Percentiles rank a stretch among this genome's conserved stretches.
These are phyloP conservation scores for Cyanoderma ruficeps DNA, from an alignment of 2,113 vertebrate genomes.

Conservation along the genomic window DNA sequence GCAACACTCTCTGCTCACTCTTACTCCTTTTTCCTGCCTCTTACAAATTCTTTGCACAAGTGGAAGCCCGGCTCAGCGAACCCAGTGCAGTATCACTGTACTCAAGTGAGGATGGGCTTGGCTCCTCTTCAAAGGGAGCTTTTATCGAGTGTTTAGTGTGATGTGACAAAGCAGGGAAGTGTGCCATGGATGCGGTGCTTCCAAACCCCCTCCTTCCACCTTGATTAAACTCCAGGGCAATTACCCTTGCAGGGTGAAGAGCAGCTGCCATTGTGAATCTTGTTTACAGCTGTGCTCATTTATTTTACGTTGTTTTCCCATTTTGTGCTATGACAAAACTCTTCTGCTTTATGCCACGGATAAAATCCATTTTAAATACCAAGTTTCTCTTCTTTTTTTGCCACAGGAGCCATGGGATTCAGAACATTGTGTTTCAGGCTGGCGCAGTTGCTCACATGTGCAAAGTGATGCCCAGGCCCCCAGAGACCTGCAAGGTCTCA, in stretches of 20 bases:
- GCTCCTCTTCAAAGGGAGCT: conserved; percentile 57
- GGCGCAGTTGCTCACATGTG: neutral
- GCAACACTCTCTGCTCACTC: neutral
- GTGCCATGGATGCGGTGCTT: neutral
- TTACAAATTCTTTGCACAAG: conserved; percentile 3
- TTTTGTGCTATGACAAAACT: neutral
- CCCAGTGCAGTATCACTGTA: neutral
- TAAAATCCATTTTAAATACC: neutral
- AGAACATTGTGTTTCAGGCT: neutral
- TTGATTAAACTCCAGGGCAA: neutral
- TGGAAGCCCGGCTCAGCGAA: neutral
- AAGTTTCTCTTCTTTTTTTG: neutral
- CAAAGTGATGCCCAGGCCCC: neutral
- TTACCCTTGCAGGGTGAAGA: neutral
- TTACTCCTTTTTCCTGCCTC: neutral
- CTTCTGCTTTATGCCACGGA: neutral
- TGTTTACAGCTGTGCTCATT: neutral
- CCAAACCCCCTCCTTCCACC: conserved; percentile 12
- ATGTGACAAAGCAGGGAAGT: conserved; percentile 48
- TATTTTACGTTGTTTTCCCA: neutral
- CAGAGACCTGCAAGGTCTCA: neutral
- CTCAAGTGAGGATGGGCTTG: conserved; percentile 14
- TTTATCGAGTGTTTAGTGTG: conserved; percentile 25
- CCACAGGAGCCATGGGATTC: neutral
- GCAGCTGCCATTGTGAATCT: neutral